Evolutionary conservation across 2,888 invertebrate genomes (phyloP).

Genomic region (Apamea anceps): DNA sequence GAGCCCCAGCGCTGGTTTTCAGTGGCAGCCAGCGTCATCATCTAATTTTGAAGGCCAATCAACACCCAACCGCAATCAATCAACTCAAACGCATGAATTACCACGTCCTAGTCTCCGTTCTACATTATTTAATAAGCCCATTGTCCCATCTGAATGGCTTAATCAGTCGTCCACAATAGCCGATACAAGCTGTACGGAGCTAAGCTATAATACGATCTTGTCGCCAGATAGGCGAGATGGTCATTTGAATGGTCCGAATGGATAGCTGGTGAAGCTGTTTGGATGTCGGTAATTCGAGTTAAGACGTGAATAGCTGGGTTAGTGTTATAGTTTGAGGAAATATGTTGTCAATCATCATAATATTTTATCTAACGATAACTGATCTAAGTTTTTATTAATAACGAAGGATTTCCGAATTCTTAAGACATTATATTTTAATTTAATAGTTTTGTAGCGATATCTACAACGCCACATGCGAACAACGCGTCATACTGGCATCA

Average conservation of each 20-base stretch:
- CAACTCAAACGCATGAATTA: conserved; percentile 51
- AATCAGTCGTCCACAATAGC: conserved; percentile 70
- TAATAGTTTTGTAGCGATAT: too few species aligned
- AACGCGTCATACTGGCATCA: too few species aligned
- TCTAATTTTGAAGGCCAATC: conserved; percentile 10
- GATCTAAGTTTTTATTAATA: background rate
- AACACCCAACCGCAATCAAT: conserved; percentile 35
- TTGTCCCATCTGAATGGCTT: conserved; percentile 72
- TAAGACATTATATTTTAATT: too few species aligned
- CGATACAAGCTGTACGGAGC: conserved; percentile 51
- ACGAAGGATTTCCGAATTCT: background rate
- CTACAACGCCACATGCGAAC: too few species aligned
- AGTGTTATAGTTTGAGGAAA: background rate
- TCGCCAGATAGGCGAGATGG: conserved; percentile 38
- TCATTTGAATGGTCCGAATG: conserved; percentile 35
- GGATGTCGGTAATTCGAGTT: conserved; percentile 28
- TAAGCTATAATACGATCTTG: conserved; percentile 51
- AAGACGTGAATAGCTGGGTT: background rate
- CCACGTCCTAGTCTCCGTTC: conserved; percentile 1
- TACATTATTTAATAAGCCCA: conserved; percentile 69
- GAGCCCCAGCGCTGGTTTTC: too few species aligned
- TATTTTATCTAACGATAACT: too few species aligned
- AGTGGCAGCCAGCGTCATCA: too few species aligned
- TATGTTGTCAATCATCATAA: background rate
- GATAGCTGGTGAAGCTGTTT: conserved; percentile 20